phyloP scores from a whole-genome alignment of 2,888 invertebrate species.

The Apamea sordens region DNA sequence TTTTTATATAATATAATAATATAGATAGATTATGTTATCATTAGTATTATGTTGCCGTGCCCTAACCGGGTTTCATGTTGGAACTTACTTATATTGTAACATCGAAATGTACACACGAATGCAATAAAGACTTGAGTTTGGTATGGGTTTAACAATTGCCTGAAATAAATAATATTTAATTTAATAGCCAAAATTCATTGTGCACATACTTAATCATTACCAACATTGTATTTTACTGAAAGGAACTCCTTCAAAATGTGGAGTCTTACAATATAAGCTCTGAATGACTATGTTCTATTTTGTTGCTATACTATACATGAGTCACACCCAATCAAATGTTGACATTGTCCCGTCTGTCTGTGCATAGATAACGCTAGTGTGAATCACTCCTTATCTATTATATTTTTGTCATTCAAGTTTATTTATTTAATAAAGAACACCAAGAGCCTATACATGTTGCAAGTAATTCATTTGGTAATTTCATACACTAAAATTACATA shows the following conservation, averaged over 20 bases:
- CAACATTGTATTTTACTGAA: not conserved
- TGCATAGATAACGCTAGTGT: conserved; percentile 17
- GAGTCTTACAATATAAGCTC: not conserved
- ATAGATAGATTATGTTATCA: too few species aligned
- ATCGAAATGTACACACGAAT: too few species aligned
- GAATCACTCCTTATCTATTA: conserved; percentile 7
- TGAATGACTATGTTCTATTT: not conserved
- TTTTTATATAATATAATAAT: too few species aligned
- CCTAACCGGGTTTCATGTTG: too few species aligned
- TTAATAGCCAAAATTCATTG: not conserved
- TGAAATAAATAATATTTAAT: too few species aligned
- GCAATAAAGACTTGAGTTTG: too few species aligned
- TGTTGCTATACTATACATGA: not conserved
- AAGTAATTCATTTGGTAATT: not conserved
- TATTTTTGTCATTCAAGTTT: not conserved
- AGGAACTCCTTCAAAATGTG: too few species aligned
- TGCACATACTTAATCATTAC: not conserved
- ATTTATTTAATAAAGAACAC: not conserved
- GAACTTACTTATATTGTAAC: too few species aligned
- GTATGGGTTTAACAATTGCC: too few species aligned
- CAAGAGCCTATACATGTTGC: not conserved
- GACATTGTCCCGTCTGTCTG: not conserved
- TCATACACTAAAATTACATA: not conserved
- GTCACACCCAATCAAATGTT: conserved; percentile 1
- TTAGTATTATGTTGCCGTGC: too few species aligned